phyloP scores from a whole-genome alignment of 2,888 invertebrate species.

The Drosophila tripunctata region DNA sequence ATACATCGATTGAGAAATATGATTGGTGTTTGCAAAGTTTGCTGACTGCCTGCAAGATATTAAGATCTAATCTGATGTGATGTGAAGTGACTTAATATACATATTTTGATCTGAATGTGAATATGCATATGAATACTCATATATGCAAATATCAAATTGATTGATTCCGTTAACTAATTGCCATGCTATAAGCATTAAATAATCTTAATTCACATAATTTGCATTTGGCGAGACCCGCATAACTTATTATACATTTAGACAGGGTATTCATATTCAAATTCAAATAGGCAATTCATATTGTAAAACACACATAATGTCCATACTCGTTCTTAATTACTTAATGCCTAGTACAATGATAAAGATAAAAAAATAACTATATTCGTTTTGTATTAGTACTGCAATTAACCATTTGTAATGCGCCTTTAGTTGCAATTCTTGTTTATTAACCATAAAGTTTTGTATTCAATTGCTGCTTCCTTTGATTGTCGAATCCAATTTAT shows the following conservation, averaged over 20 bases:
- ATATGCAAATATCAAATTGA: constrained; percentile 24
- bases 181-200: background rate
- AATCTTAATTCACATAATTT: constrained; percentile 8
- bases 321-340: background rate
- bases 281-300: constrained; percentile 4
- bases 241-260: background rate
- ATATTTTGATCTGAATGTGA: constrained; percentile 15
- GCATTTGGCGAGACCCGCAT: constrained; percentile 5
- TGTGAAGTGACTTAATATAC: constrained; percentile 7
- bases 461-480: constrained; percentile 14
- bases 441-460: constrained; percentile 22
- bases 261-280: background rate
- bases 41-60: constrained; percentile 3
- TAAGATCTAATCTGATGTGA: constrained; percentile 5
- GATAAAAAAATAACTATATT: background rate
- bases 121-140: constrained; percentile 13
- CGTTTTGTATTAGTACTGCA: constrained; percentile 8
- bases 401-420: constrained; percentile 16
- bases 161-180: constrained; percentile 28
- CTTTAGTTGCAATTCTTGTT: constrained; percentile 5
- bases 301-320: background rate
- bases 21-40: constrained; percentile 17
- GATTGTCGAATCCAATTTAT: constrained; percentile 11
- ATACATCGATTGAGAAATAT: background rate
- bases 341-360: background rate